A percentile compares a stretch with the other conserved stretches of the same genome.
Conservation (phyloP, 2,888 invertebrate genomes). For the Drosophila neonasuta region DNA sequence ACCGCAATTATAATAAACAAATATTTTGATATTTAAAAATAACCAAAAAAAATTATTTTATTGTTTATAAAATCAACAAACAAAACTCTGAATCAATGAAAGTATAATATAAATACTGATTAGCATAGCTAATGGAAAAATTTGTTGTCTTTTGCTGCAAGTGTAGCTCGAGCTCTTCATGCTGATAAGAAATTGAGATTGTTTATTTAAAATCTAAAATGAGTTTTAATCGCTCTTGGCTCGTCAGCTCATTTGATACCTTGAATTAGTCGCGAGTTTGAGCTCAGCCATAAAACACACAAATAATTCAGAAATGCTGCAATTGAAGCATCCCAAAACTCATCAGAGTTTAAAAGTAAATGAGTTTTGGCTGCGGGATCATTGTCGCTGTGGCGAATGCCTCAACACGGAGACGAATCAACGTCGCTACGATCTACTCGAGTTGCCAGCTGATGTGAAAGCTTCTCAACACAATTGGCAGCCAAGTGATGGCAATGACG, state of each 20-base stretch:
- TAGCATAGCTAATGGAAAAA: background rate
- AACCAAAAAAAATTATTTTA: background rate
- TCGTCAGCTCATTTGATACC: slow-evolving; percentile 21
- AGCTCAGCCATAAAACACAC: background rate
- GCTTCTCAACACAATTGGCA: slow-evolving; percentile 68
- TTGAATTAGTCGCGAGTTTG: slow-evolving; percentile 11
- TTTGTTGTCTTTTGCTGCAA: background rate
- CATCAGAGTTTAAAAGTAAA: slow-evolving; percentile 63
- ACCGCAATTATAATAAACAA: too few relatives aligned
- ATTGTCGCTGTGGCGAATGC: slow-evolving; percentile 84
- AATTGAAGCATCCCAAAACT: slow-evolving; percentile 54
- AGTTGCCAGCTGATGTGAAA: slow-evolving; percentile 83
- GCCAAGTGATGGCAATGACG: slow-evolving; percentile 58
- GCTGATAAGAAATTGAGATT: slow-evolving; percentile 40
- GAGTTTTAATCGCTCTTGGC: slow-evolving; percentile 9
- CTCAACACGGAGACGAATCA: slow-evolving; percentile 85
- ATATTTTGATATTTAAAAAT: too few relatives aligned
- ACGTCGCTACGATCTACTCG: slow-evolving; percentile 84
- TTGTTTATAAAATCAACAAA: background rate
- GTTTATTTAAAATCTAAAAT: background rate
- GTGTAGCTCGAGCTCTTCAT: background rate
- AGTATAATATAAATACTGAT: background rate
- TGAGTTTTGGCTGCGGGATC: slow-evolving; percentile 81
- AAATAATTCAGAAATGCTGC: slow-evolving; percentile 55
- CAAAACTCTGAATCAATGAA: background rate